phyloP scores from a whole-genome alignment of 1,140 invertebrate genomes.

The Cydia pomonella region DNA sequence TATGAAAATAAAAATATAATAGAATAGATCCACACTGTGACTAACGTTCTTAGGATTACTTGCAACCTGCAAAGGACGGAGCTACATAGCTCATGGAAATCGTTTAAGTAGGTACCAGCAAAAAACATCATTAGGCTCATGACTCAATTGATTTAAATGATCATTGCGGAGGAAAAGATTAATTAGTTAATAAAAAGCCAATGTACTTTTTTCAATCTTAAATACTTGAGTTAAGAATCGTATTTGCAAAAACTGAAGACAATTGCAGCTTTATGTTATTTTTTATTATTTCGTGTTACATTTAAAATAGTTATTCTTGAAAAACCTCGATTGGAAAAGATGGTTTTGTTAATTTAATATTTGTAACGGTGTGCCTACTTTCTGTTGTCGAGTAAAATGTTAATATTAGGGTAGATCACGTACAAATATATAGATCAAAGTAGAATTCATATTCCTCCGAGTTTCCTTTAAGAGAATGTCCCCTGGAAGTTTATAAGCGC shows the following conservation, averaged over 20 bases:
- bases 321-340: too few species aligned
- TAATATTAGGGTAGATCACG: too few species aligned
- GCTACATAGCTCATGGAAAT: slow-evolving; percentile 43
- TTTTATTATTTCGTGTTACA: slow-evolving; percentile 13
- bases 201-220: neutral
- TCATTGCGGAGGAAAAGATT: slow-evolving; percentile 22
- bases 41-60: slow-evolving; percentile 38
- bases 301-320: neutral
- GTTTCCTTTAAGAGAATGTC: too few species aligned
- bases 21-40: slow-evolving; percentile 35
- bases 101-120: slow-evolving; percentile 37
- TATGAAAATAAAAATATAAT: neutral
- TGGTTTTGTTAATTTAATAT: too few species aligned
- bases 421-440: too few species aligned
- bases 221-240: neutral
- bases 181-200: neutral
- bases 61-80: slow-evolving; percentile 45
- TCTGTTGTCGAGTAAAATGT: too few species aligned
- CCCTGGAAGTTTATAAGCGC: too few species aligned
- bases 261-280: neutral
- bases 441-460: too few species aligned
- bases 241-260: neutral
- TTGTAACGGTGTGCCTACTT: too few species aligned
- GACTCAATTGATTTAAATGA: slow-evolving; percentile 31
- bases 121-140: slow-evolving; percentile 44